phyloP scores from a whole-genome alignment of 2,888 invertebrate species.

The Aleiodes testaceus region DNA sequence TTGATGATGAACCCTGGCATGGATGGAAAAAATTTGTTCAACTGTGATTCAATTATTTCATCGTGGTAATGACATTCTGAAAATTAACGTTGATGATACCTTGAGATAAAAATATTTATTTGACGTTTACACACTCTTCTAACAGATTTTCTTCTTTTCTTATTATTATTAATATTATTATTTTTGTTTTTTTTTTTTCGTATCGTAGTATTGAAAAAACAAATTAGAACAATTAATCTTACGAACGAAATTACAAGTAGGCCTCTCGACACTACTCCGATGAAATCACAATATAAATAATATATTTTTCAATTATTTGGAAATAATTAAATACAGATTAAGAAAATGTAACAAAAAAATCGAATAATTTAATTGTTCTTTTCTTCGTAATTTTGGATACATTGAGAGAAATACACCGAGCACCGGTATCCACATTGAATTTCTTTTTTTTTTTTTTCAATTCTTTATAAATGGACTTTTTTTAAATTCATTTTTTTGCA shows the following conservation, averaged over 20 bases:
- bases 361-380: neutral
- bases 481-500: neutral
- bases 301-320: too few relatives aligned
- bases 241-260: too few relatives aligned
- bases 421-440: constrained; percentile 25
- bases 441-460: neutral
- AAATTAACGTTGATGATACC: constrained; percentile 9
- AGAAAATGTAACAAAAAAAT: too few relatives aligned
- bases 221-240: too few relatives aligned
- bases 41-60: constrained; percentile 52
- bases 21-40: constrained; percentile 64
- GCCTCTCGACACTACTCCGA: too few relatives aligned
- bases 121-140: constrained; percentile 50
- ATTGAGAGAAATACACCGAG: constrained; percentile 13
- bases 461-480: neutral
- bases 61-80: constrained; percentile 43
- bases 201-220: too few relatives aligned
- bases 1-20: constrained; percentile 65
- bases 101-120: constrained; percentile 57
- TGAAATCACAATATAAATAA: too few relatives aligned
- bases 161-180: too few relatives aligned
- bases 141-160: constrained; percentile 11
- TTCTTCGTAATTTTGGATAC: neutral
- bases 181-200: too few relatives aligned
- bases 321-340: too few relatives aligned